A percentile compares a stretch with the other conserved stretches of the same genome.
phyloP scores from a whole-genome alignment of 2,113 vertebrate genomes.

The Xenopus borealis region DNA sequence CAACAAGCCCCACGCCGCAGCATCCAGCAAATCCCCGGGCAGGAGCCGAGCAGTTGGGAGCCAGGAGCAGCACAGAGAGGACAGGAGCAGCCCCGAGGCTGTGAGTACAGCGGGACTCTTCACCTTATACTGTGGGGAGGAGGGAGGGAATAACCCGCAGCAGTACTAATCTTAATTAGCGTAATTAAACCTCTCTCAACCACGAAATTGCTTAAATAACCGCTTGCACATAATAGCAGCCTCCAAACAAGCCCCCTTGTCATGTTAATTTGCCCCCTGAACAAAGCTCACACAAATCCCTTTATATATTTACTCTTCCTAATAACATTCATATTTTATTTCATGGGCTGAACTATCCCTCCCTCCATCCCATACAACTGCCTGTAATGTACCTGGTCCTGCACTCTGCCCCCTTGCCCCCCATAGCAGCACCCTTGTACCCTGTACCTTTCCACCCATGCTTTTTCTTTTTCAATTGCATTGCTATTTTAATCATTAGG shows the following conservation, averaged over 20 bases:
- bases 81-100: constrained; percentile 82
- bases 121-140: constrained; percentile 7
- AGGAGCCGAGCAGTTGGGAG: constrained; percentile 66
- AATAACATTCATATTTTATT: no score
- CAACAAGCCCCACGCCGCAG: constrained; percentile 81
- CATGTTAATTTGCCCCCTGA: no score
- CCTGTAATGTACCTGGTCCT: no score
- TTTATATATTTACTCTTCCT: no score
- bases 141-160: neutral
- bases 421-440: no score
- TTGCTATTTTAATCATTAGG: no score
- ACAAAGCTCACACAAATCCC: no score
- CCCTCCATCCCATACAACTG: no score
- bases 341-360: no score
- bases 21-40: constrained; percentile 66
- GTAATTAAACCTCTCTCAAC: neutral
- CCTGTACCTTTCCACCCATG: no score
- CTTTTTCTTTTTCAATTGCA: no score
- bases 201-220: neutral
- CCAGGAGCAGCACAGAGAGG: constrained; percentile 81
- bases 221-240: neutral
- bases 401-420: no score
- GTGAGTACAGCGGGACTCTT: constrained; percentile 64
- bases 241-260: neutral
- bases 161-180: neutral